phyloP scores from a whole-genome alignment of 2,888 invertebrate genomes.

The Notodromas monacha region DNA sequence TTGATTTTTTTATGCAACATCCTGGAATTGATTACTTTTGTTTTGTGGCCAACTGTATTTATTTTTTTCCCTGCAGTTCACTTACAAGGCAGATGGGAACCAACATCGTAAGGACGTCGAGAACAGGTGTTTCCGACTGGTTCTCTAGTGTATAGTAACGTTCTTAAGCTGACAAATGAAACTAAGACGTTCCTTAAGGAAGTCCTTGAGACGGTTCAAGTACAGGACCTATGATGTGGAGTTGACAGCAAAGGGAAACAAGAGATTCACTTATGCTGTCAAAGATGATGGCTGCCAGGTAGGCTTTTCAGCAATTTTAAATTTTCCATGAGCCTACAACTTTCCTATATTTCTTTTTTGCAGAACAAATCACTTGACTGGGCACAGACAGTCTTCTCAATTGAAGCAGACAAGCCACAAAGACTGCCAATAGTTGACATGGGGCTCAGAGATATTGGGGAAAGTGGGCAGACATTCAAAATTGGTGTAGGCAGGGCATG shows the following conservation, averaged over 20 bases:
- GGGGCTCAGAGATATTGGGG: slow-evolving; percentile 40
- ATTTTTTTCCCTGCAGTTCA: slow-evolving; percentile 29
- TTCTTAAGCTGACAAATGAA: too few relatives aligned
- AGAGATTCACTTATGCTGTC: slow-evolving; percentile 33
- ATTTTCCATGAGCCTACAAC: too few relatives aligned
- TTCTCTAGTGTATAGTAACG: too few relatives aligned
- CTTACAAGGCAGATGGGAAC: slow-evolving; percentile 51
- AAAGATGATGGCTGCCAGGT: slow-evolving; percentile 51
- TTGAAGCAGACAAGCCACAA: slow-evolving; percentile 40
- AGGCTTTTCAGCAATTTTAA: too few relatives aligned
- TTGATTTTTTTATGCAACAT: too few relatives aligned
- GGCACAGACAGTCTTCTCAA: slow-evolving; percentile 39
- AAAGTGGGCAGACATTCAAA: slow-evolving; percentile 39
- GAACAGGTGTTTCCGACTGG: too few relatives aligned
- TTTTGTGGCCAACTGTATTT: too few relatives aligned
- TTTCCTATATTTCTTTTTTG: too few relatives aligned
- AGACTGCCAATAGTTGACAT: slow-evolving; percentile 51
- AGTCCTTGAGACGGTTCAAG: too few relatives aligned
- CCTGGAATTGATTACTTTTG: too few relatives aligned
- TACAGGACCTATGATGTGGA: slow-evolving; percentile 59
- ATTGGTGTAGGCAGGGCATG: slow-evolving; percentile 56
- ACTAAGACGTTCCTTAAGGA: too few relatives aligned
- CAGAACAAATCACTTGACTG: slow-evolving; percentile 34
- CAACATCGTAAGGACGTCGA: too few relatives aligned
- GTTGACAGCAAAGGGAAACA: slow-evolving; percentile 35